Evolutionary conservation across 1,140 invertebrate species (phyloP), one percentile per base, ranked within the genome.

Genomic region (Drosophila cardini): DNA sequence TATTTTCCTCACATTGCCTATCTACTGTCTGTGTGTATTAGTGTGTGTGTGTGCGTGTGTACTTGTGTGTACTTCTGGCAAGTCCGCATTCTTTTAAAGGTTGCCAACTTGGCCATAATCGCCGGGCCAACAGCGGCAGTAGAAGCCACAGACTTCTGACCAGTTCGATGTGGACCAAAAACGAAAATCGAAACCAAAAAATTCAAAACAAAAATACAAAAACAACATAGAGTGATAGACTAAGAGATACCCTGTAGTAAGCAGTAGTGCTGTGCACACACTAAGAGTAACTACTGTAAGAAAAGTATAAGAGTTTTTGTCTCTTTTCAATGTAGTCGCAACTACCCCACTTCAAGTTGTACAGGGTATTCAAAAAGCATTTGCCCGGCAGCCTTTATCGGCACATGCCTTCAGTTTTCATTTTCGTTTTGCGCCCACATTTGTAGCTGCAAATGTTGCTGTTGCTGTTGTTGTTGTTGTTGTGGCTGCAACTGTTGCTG

Each of bases 41-140:
- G 64, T 56, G 56, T 50, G 57, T 52, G 53, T 45, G 57, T 52
- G 48, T 52, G 48, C 65, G 48, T 71, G 43, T 65, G 72, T 73
- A 36, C 40, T 21, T 83, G 72, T 79, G 67, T 79, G 72, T 84
- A 85, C 70, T 85, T 74, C 81, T 85, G 82, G 81, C 78, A 86
- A 86, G 82, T 86, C 82, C 82, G 82, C 82, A 86, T 86, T 86
- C 82, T 86, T 86, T 86, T 78, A 86, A 86, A 86, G 82, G 82
- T 86, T 86, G 82, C 83, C 78, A 83, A 79, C 53, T 83, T 83
- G 79, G 79, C 74, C 79, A 62, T 57, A 69, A 63, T 53, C 60
- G 52, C 58, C 68, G 42, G 58, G 16, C 57, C 64, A 78, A 57
- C 18, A 53, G 52, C 72, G 52, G 62, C 64, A 75, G 43, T 63